phyloP scores from a whole-genome alignment of 2,888 invertebrate species.

The Parnassius orleans region DNA sequence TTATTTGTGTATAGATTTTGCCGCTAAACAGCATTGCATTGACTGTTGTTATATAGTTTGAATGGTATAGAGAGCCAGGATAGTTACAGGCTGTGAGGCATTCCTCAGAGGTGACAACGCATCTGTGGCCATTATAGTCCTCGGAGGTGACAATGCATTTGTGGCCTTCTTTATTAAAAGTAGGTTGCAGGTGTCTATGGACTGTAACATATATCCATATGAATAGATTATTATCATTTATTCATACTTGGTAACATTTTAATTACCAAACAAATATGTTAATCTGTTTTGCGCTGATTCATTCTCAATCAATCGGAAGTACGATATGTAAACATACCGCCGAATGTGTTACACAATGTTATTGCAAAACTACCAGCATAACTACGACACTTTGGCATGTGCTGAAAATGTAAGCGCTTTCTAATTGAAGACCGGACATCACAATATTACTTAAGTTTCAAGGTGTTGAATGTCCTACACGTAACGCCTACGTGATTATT shows the following conservation, averaged over 20 bases:
- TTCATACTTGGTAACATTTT: not conserved
- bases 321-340: constrained; percentile 54
- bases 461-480: constrained; percentile 27
- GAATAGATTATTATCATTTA: no score
- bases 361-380: constrained; percentile 48
- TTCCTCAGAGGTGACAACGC: not conserved
- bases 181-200: no score
- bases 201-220: no score
- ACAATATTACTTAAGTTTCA: constrained; percentile 34
- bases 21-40: not conserved
- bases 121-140: not conserved
- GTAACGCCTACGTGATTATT: constrained; percentile 14
- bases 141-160: no score
- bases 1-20: not conserved
- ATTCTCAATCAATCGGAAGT: constrained; percentile 71
- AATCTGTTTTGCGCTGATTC: constrained; percentile 30
- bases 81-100: no score
- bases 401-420: constrained; percentile 59
- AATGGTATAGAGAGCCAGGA: no score
- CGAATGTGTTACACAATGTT: constrained; percentile 62
- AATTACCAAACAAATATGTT: constrained; percentile 1
- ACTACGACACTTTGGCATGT: constrained; percentile 60
- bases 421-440: constrained; percentile 49
- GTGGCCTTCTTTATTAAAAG: no score
- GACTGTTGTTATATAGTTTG: no score